Evolutionary conservation across 2,888 invertebrate genomes (phyloP).

Genomic region (Noctua pronuba): DNA sequence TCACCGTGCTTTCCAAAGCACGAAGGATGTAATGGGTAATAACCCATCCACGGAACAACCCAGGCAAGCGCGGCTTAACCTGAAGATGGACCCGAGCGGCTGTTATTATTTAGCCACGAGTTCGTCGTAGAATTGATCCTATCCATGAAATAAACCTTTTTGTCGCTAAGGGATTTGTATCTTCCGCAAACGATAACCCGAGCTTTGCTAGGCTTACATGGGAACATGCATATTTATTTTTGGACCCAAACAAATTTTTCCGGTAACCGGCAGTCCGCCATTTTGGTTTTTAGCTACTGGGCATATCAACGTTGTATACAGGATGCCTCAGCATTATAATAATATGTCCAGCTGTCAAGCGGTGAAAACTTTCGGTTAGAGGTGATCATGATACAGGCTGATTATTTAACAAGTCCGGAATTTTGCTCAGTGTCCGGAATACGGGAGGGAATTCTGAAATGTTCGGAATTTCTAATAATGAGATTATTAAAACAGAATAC

Average conservation of each 20-base stretch:
- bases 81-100: too few species aligned
- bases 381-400: neutral
- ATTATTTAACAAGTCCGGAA: neutral
- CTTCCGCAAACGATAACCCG: constrained; percentile 2
- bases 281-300: neutral
- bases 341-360: neutral
- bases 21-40: too few species aligned
- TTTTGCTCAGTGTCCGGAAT: too few species aligned
- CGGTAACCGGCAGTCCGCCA: neutral
- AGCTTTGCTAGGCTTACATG: neutral
- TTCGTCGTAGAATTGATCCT: neutral
- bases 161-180: constrained; percentile 1
- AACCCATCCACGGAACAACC: too few species aligned
- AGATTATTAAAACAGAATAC: too few species aligned
- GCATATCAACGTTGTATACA: neutral
- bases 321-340: neutral
- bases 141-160: constrained; percentile 11
- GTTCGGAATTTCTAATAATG: too few species aligned
- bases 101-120: too few species aligned
- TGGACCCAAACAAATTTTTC: neutral
- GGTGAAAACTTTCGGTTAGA: neutral
- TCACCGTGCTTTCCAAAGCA: too few species aligned
- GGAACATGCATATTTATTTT: neutral
- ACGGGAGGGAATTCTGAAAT: too few species aligned
- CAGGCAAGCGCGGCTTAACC: too few species aligned